Evolutionary conservation across 1,140 invertebrate genomes (phyloP), one percentile per base, ranked within the genome.

Genomic region (Micrasema longulum): DNA sequence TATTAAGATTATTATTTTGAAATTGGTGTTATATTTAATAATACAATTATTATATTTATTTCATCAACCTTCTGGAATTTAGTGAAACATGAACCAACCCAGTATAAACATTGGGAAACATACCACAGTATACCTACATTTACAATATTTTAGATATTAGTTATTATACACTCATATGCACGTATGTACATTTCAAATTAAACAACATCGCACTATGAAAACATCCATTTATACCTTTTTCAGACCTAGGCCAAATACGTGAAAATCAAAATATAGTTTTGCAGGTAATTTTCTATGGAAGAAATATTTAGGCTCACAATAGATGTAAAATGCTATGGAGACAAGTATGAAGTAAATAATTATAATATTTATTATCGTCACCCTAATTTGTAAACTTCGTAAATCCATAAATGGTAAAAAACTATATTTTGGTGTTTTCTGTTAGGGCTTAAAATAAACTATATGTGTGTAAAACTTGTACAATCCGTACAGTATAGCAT

Each of bases 1-100:
- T 31, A 53, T 53, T 7, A n/a, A 55, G 26, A 53, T 12, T 16
- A 20, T 55, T 55, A 55, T 4, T 31, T 23, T 60, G 55, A 16
- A 60, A 60, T 60, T 60, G 55, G 55, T 60, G 55, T 60, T 41
- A 20, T 36, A 60, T 38, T 60, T 60, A 41, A 7, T 41, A n/a
- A n/a, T n/a, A n/a, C n/a, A n/a, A n/a, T n/a, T n/a, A n/a, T n/a
- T n/a, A 31, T 60, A 60, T 60, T 38, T 20, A 31, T 60, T 41
- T 14, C 16, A 18, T 53, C 38, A 41, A 38, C 9, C 11, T 41
- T 38, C n/a, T 18, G 35, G 35, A 22, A 38, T 60, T 60, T 22
- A 22, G 10, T 41, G 50, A n/a, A 22, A 48, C 22, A 38, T 22
- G 55, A 60, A 35, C 55, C 5, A 60, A 41, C 38, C 12, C 16